These are phyloP conservation scores for Meteorus sp. DNA, from an alignment of 1,140 invertebrate genomes.

Conservation along the genomic window DNA sequence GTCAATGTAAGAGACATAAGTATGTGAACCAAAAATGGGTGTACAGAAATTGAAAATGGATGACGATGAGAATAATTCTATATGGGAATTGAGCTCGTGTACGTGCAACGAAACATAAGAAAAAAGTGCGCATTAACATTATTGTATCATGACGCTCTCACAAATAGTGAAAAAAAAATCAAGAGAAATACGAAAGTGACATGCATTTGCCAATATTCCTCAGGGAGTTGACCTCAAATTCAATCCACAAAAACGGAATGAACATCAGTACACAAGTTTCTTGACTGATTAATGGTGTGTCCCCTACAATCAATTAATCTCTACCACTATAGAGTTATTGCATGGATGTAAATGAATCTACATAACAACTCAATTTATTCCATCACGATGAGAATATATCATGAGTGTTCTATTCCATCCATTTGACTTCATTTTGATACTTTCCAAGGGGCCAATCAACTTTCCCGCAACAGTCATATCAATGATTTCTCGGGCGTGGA, in stretches of 20 bases:
- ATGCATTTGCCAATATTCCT: slow-evolving; percentile 9
- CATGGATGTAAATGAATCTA: too few relatives aligned
- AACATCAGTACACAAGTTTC: too few relatives aligned
- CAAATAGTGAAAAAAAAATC: neutral
- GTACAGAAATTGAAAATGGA: neutral
- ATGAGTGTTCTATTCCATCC: too few relatives aligned
- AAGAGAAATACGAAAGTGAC: neutral
- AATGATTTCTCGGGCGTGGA: too few relatives aligned
- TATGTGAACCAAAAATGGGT: neutral
- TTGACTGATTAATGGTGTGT: neutral
- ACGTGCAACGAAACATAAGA: slow-evolving; percentile 13
- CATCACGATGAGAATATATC: too few relatives aligned
- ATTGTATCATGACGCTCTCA: neutral
- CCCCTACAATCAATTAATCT: neutral
- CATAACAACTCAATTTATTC: too few relatives aligned
- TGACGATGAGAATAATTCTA: slow-evolving; percentile 8
- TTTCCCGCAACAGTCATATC: too few relatives aligned
- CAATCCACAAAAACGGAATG: slow-evolving; percentile 1
- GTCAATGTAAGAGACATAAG: neutral
- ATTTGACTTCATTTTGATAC: too few relatives aligned
- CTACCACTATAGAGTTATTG: too few relatives aligned
- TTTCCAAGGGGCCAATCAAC: too few relatives aligned
- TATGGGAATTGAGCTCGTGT: slow-evolving; percentile 24
- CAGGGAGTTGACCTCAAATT: slow-evolving; percentile 13
- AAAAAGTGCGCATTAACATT: too few relatives aligned